Evolutionary conservation across 2,797 vertebrate genomes (phyloP), one percentile per base, ranked within the genome.

Genomic region (Syngnathus rostellatus): DNA sequence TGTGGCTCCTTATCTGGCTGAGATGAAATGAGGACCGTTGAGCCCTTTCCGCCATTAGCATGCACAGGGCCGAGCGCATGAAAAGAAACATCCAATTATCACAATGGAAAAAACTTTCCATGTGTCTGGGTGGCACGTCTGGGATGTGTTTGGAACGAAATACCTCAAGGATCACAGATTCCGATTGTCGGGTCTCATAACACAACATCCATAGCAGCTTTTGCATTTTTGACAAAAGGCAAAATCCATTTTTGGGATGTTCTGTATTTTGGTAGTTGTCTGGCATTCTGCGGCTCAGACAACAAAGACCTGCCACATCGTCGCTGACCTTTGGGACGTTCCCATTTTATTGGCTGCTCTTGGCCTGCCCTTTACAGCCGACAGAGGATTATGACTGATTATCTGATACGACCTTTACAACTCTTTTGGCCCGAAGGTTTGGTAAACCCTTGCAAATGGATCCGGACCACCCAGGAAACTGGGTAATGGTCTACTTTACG

Each of bases 271-370:
- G 6, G 40, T 19, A 11, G 8, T n/a, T 12, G 10, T 41, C 40
- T 41, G 59, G 16, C 19, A 61, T 59, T 59, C 57, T 40, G 59
- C 11, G 9, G 59, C 39, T 41, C 10, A 61, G 39, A 61, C 39
- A 61, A 12, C 58, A 62, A 43, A 62, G 12, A 45, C 21, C 21
- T 45, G 21, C 40, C 41, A 62, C 21, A 23, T 43, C 7, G 21
- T 31, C 21, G 41, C 41, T 62, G 60, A 62, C 60, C 60, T 62
- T 62, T 45, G 40, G 40, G 25, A n/a, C 60, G 41, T 57, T 66
- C 70, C 70, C 72, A 64, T 72, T 68, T 77, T 62, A 75, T 76
- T 73, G 73, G 71, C 59, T 77, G 72, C 60, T 43, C 40, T 23
- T 45, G 40, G 14, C 11, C 21, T 62, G 60, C 21, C 60, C 60